A percentile compares a stretch with the other conserved stretches of the same genome.
Conservation (phyloP, 2,797 vertebrate genomes). For the Sarcoramphus papa region DNA sequence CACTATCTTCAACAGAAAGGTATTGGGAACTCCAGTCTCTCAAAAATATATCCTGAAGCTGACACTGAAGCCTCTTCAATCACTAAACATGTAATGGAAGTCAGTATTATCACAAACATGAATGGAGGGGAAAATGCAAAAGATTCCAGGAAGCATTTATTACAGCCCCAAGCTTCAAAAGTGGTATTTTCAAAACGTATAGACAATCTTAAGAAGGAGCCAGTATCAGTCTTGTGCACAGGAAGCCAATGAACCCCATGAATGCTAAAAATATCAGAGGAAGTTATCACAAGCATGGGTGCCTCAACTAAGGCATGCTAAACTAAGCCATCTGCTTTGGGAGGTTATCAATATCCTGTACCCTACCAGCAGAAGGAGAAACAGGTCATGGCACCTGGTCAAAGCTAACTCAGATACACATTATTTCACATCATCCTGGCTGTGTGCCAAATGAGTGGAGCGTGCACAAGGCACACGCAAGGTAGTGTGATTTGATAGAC, state of each 20-base stretch:
- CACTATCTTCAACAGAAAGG: not conserved
- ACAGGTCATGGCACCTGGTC: not conserved
- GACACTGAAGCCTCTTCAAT: not conserved
- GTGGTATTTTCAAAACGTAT: not conserved
- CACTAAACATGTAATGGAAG: not conserved
- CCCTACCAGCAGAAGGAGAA: not conserved
- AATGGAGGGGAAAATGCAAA: not conserved
- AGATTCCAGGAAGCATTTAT: not conserved
- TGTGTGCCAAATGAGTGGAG: not conserved
- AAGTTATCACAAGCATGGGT: not conserved
- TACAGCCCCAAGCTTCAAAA: not conserved
- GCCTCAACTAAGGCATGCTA: not conserved
- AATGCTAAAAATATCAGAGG: not conserved
- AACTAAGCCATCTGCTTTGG: not conserved
- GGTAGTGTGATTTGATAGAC: not conserved
- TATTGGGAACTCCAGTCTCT: not conserved
- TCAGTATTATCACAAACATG: not conserved
- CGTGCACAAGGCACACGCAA: not conserved
- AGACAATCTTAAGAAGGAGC: too few relatives aligned
- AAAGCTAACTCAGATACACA: not conserved
- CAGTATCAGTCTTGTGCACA: not conserved
- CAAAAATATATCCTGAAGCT: not conserved
- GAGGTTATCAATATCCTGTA: not conserved
- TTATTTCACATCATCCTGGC: not conserved
- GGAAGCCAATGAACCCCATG: not conserved